Evolutionary conservation across 2,113 vertebrate species (phyloP).

Genomic region (Phasianus colchicus): DNA sequence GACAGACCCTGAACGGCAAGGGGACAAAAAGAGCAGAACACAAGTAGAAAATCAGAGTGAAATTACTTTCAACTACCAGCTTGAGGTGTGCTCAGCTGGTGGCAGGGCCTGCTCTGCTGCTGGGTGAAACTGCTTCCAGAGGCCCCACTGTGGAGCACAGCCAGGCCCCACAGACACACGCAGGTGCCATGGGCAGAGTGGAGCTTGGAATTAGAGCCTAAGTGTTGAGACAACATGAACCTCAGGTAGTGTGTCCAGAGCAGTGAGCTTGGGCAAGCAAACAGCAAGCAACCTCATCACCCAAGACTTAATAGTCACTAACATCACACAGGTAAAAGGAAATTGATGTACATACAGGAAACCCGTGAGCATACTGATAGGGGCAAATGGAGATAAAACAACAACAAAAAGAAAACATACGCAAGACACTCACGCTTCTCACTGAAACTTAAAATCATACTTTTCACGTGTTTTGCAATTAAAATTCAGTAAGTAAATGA

Average conservation of each 20-base stretch:
- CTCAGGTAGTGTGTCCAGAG: not conserved
- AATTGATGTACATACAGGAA: not conserved
- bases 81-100: rapidly evolving
- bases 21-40: not conserved
- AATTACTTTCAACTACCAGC: no score
- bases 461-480: not conserved
- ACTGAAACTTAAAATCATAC: not conserved
- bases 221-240: not conserved
- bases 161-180: not conserved
- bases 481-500: not conserved
- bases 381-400: not conserved
- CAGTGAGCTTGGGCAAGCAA: not conserved
- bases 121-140: not conserved
- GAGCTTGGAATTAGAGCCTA: not conserved
- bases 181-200: rapidly evolving
- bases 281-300: not conserved
- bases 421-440: not conserved
- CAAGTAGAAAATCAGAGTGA: no score
- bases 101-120: rapidly evolving
- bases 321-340: not conserved
- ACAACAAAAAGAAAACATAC: not conserved
- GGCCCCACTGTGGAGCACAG: rapidly evolving
- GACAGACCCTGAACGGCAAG: not conserved
- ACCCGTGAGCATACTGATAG: not conserved
- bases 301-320: not conserved